Conservation (phyloP, 2,888 invertebrate genomes). For the Geophilus truncorum region DNA sequence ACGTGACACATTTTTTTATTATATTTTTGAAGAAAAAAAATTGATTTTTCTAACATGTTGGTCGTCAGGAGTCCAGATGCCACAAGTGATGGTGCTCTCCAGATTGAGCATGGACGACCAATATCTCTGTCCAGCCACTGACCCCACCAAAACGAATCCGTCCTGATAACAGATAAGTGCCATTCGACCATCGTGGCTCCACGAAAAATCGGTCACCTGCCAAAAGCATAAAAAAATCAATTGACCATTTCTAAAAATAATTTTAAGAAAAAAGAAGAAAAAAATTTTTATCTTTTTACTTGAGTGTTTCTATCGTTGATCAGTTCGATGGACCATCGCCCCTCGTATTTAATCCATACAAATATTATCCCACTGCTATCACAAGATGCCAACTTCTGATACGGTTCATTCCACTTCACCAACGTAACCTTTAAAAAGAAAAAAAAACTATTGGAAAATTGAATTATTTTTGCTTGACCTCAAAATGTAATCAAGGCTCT, state of each 20-base stretch:
- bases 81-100: slow-evolving; percentile 89
- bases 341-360: slow-evolving; percentile 99
- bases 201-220: slow-evolving; percentile 92
- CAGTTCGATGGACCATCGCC: slow-evolving; percentile 96
- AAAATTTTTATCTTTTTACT: slow-evolving; percentile 41
- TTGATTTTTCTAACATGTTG: slow-evolving; percentile 60
- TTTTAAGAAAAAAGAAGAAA: background rate
- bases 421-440: slow-evolving; percentile 67
- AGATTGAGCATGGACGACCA: slow-evolving; percentile 97
- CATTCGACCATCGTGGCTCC: slow-evolving; percentile 98
- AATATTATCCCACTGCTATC: slow-evolving; percentile 97
- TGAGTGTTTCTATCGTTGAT: slow-evolving; percentile 97
- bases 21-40: background rate
- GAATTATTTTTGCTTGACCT: too few species aligned
- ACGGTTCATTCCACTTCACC: slow-evolving; percentile 97
- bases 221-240: background rate
- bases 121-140: slow-evolving; percentile 93
- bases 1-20: background rate
- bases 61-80: slow-evolving; percentile 97
- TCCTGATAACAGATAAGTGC: slow-evolving; percentile 97
- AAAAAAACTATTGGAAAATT: background rate
- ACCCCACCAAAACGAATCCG: slow-evolving; percentile 96
- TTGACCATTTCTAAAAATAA: background rate
- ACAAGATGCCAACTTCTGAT: slow-evolving; percentile 95
- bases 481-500: too few species aligned